phyloP scores from a whole-genome alignment of 1,140 invertebrate genomes.

The Camponotus floridanus region DNA sequence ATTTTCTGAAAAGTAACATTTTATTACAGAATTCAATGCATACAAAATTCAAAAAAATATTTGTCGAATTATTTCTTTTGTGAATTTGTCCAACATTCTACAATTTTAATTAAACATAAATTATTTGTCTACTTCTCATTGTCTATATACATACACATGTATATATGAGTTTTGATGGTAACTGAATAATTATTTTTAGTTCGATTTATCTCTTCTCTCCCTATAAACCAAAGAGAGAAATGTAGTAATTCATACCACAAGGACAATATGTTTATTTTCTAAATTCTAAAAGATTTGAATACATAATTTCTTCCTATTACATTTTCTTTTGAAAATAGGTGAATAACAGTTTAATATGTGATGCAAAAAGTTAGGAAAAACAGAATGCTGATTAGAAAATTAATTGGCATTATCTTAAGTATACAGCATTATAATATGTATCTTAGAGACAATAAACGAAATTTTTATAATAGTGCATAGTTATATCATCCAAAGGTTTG shows the following conservation, averaged over 20 bases:
- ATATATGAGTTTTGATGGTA: slow-evolving; percentile 40
- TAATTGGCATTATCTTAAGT: neutral
- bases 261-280: slow-evolving; percentile 65
- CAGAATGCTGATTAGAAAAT: slow-evolving; percentile 67
- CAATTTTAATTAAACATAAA: slow-evolving; percentile 53
- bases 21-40: slow-evolving; percentile 57
- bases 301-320: slow-evolving; percentile 52
- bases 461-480: neutral
- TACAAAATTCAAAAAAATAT: slow-evolving; percentile 59
- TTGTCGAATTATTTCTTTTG: slow-evolving; percentile 46
- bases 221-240: slow-evolving; percentile 9
- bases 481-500: neutral
- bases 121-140: slow-evolving; percentile 55
- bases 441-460: slow-evolving; percentile 19
- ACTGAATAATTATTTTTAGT: slow-evolving; percentile 50
- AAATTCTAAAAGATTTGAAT: slow-evolving; percentile 66
- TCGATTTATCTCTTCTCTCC: neutral
- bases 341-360: slow-evolving; percentile 62
- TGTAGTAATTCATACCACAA: neutral
- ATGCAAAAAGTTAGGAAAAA: slow-evolving; percentile 65
- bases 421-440: neutral
- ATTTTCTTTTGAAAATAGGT: slow-evolving; percentile 61
- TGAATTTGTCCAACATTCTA: slow-evolving; percentile 52
- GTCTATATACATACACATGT: slow-evolving; percentile 41
- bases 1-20: slow-evolving; percentile 54